Percentiles rank a stretch among this genome's conserved stretches.
These are phyloP conservation scores for Syngnathus rostellatus DNA, from an alignment of 2,797 vertebrate species.

Conservation along the genomic window DNA sequence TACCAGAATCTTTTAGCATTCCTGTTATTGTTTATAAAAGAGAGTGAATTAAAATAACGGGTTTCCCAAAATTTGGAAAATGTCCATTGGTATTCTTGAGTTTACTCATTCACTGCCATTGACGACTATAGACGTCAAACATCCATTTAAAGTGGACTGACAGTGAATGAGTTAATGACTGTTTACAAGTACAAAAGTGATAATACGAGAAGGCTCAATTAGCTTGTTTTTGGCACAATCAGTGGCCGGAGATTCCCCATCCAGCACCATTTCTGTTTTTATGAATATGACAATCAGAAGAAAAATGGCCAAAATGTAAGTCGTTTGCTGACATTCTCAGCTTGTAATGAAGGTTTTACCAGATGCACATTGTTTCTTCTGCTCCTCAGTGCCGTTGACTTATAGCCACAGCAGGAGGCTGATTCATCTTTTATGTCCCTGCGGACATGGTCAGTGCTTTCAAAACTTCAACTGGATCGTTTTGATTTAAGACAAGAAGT, in stretches of 20 bases:
- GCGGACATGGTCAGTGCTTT: conserved; percentile 38
- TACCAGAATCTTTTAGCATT: background rate
- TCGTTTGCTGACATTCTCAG: conserved; percentile 27
- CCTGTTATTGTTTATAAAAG: background rate
- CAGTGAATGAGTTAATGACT: background rate
- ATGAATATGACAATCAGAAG: background rate
- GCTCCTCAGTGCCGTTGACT: conserved; percentile 69
- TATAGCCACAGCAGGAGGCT: conserved; percentile 73
- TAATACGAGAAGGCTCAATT: background rate
- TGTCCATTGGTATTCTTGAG: too few relatives aligned
- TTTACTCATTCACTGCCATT: too few relatives aligned
- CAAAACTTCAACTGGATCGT: conserved; percentile 13
- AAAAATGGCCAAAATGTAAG: conserved; percentile 16
- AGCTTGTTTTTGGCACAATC: background rate
- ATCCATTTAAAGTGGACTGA: too few relatives aligned
- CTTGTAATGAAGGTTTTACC: conserved; percentile 32
- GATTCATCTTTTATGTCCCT: conserved; percentile 62
- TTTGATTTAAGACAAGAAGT: conserved; percentile 35
- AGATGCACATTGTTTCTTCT: conserved; percentile 45
- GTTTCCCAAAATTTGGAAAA: background rate
- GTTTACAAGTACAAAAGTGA: background rate
- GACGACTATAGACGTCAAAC: too few relatives aligned
- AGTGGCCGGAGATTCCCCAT: background rate
- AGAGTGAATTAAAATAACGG: background rate
- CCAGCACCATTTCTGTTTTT: background rate